phyloP scores from a whole-genome alignment of 2,113 vertebrate genomes.

The Chloropsis hardwickii region DNA sequence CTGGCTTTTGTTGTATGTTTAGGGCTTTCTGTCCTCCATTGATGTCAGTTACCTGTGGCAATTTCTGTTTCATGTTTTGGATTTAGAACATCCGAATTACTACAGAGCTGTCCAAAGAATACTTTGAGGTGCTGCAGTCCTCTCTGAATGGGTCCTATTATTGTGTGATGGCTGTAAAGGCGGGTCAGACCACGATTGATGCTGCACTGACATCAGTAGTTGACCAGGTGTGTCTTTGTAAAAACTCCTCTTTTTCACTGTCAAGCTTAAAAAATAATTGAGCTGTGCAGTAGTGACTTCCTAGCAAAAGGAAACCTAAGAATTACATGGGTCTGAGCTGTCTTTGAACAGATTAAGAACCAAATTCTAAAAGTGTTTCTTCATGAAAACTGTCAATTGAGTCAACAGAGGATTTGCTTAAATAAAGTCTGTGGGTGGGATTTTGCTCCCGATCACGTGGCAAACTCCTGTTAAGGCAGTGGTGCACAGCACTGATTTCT shows the following conservation, averaged over 20 bases:
- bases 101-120: conserved; percentile 75
- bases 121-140: conserved; percentile 84
- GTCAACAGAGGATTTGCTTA: background rate
- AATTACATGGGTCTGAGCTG: background rate
- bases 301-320: background rate
- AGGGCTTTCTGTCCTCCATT: background rate
- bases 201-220: conserved; percentile 83
- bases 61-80: background rate
- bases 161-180: conserved; percentile 76
- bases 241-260: background rate
- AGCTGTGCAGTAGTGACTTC: background rate
- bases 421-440: background rate
- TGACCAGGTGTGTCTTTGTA: conserved; percentile 79
- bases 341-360: background rate
- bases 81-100: conserved; percentile 87
- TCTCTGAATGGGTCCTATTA: conserved; percentile 91
- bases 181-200: conserved; percentile 81
- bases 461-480: background rate
- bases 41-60: background rate
- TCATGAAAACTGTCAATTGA: background rate
- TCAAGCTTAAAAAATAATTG: background rate
- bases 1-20: background rate
- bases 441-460: background rate
- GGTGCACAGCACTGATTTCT: background rate
- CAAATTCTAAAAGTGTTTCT: background rate